Conservation (phyloP, 1,140 invertebrate species). For the Leptinotarsa defecta region DNA sequence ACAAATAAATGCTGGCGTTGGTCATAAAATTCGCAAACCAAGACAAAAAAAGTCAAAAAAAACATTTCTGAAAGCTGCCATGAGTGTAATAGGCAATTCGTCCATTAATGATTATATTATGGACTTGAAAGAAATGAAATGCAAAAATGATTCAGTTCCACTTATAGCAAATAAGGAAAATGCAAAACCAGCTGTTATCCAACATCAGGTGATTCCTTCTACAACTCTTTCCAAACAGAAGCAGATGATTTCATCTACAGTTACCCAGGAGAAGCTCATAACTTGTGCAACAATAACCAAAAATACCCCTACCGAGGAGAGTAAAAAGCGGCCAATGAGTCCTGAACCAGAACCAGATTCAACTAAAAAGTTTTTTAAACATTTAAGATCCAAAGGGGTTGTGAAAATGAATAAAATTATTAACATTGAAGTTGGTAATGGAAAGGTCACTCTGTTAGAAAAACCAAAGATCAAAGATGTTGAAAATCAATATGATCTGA, state of each 20-base stretch:
- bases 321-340: slow-evolving; percentile 24
- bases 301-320: not conserved
- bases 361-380: slow-evolving; percentile 52
- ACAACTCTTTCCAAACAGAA: not conserved
- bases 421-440: slow-evolving; percentile 41
- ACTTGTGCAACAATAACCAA: not conserved
- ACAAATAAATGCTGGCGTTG: slow-evolving; percentile 63
- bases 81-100: slow-evolving; percentile 48
- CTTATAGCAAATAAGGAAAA: slow-evolving; percentile 27
- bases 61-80: slow-evolving; percentile 41
- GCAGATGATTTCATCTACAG: not conserved
- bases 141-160: not conserved
- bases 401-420: slow-evolving; percentile 44
- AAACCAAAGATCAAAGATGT: slow-evolving; percentile 32
- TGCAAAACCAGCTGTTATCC: slow-evolving; percentile 5
- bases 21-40: slow-evolving; percentile 62
- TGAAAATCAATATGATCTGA: slow-evolving; percentile 37
- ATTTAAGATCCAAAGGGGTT: slow-evolving; percentile 31
- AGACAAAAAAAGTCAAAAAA: slow-evolving; percentile 55
- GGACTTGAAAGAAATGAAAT: slow-evolving; percentile 40
- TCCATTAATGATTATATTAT: slow-evolving; percentile 51
- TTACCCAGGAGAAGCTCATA: not conserved
- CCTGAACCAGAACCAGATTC: slow-evolving; percentile 29
- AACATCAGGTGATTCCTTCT: not conserved
- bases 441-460: slow-evolving; percentile 39